A percentile compares a stretch with the other conserved stretches of the same genome.
Evolutionary conservation across 2,888 invertebrate species (phyloP).

Genomic region (Eristalis intricaria): DNA sequence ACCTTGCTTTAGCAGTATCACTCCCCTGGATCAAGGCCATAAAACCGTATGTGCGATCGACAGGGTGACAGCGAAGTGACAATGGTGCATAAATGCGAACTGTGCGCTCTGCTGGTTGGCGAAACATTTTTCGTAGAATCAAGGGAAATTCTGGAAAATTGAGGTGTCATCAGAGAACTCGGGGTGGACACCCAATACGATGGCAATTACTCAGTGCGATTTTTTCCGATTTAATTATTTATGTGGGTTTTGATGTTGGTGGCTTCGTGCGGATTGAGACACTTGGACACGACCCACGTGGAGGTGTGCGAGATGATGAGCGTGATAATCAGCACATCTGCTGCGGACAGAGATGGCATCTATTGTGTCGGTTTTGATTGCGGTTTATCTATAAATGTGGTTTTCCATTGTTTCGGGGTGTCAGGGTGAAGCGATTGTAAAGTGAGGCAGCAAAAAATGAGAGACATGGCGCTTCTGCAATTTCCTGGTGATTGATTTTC

Average conservation of each 20-base stretch:
- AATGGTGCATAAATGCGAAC: slow-evolving; percentile 27
- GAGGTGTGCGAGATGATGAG: slow-evolving; percentile 2
- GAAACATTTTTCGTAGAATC: slow-evolving; percentile 53
- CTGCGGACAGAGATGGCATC: background rate
- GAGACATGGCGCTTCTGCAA: background rate
- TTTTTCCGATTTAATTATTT: slow-evolving; percentile 46
- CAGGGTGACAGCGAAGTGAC: slow-evolving; percentile 50
- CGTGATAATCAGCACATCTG: slow-evolving; percentile 37
- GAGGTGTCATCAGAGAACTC: slow-evolving; percentile 53
- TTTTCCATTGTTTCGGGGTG: background rate
- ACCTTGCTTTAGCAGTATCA: slow-evolving; percentile 62
- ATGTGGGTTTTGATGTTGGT: slow-evolving; percentile 15
- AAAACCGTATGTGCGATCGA: slow-evolving; percentile 21
- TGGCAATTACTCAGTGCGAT: slow-evolving; percentile 62
- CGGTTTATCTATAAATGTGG: background rate
- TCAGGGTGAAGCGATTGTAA: background rate
- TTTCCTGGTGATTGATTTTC: background rate
- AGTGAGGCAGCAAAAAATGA: background rate
- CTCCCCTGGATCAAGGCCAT: slow-evolving; percentile 67
- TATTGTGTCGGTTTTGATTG: background rate
- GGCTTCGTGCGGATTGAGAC: slow-evolving; percentile 8
- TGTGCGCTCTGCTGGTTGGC: slow-evolving; percentile 33
- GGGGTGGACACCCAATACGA: slow-evolving; percentile 66
- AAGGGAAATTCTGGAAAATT: slow-evolving; percentile 46
- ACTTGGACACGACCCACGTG: slow-evolving; percentile 33